Conservation (phyloP, 1,140 invertebrate genomes). For the Cydia splendana region DNA sequence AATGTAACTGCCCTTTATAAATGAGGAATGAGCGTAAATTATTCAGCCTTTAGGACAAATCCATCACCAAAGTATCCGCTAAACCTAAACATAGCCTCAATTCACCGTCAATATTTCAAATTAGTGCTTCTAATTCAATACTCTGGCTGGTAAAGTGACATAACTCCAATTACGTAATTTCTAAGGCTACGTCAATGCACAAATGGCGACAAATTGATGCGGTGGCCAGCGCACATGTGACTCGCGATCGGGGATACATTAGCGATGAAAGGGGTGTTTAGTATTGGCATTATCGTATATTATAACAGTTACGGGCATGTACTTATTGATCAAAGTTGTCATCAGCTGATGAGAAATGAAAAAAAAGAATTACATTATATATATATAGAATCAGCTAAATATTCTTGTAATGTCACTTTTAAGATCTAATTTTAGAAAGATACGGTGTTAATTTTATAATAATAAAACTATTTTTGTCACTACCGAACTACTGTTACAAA, state of each 20-base stretch:
- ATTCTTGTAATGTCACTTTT: no score
- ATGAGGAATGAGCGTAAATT: no score
- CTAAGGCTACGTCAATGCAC: constrained; percentile 15
- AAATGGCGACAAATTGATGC: constrained; percentile 20
- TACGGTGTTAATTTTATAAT: neutral
- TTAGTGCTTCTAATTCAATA: constrained; percentile 27
- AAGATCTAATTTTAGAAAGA: neutral
- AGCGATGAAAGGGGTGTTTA: constrained; percentile 9
- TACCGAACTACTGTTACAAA: neutral
- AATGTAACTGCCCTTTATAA: no score
- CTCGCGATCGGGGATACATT: constrained; percentile 10
- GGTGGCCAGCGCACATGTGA: constrained; percentile 13
- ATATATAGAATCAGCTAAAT: no score
- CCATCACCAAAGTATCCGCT: neutral
- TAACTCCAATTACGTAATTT: constrained; percentile 30
- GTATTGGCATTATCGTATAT: neutral
- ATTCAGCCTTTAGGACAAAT: no score
- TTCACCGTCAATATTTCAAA: constrained; percentile 21
- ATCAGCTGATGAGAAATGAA: no score
- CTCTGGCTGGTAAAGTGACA: constrained; percentile 14
- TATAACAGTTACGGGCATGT: neutral
- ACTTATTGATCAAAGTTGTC: neutral
- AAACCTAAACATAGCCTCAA: neutral
- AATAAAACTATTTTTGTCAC: neutral
- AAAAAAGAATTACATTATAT: no score